Percentiles rank a stretch among this genome's conserved stretches.
These are phyloP conservation scores for Anhinga anhinga DNA, from an alignment of 2,113 vertebrate genomes.

Conservation along the genomic window DNA sequence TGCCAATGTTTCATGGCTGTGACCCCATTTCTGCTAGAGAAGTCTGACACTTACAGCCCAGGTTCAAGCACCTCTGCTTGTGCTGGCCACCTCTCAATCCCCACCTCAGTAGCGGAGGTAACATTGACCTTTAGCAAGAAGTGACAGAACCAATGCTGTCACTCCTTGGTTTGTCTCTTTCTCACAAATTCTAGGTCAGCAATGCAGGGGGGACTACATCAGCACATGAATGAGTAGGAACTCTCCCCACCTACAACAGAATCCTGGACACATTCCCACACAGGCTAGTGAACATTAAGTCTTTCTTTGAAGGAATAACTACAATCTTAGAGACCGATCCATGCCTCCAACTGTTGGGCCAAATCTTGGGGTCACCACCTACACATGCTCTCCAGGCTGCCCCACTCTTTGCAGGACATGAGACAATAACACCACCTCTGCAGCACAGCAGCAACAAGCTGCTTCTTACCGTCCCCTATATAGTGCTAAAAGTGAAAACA, in stretches of 20 bases:
- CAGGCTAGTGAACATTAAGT: neutral
- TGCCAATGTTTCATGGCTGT: neutral
- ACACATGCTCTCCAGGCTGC: neutral
- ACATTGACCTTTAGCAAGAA: neutral
- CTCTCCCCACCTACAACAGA: neutral
- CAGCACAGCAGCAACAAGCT: neutral
- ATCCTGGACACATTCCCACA: neutral
- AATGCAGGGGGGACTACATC: neutral
- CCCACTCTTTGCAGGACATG: neutral
- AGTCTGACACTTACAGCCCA: neutral
- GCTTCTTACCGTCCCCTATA: neutral
- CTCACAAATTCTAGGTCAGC: neutral
- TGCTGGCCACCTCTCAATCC: neutral
- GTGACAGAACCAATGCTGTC: neutral
- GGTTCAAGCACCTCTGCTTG: neutral
- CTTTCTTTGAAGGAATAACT: neutral
- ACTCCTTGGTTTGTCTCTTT: neutral
- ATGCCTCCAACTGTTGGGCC: neutral
- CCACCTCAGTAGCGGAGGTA: neutral
- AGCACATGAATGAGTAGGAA: neutral
- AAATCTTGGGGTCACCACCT: neutral
- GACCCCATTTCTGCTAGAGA: neutral
- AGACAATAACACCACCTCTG: neutral
- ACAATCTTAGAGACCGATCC: neutral
- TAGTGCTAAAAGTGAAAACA: fast-evolving